These are phyloP conservation scores for Notothenia rossii DNA, from an alignment of 2,113 vertebrate species.

Conservation along the genomic window DNA sequence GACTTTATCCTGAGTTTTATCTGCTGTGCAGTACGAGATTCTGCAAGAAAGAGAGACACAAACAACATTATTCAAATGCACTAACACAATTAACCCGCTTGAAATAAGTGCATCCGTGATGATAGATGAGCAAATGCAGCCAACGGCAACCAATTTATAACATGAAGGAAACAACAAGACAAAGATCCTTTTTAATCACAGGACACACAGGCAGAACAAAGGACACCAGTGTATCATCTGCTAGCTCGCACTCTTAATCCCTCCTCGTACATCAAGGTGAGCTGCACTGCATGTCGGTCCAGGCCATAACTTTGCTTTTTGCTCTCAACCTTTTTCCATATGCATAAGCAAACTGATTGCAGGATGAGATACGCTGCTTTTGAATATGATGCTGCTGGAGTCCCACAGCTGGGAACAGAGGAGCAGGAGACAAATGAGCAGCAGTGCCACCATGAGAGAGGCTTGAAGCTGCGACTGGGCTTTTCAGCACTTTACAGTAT, in stretches of 20 bases:
- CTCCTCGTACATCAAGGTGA: background rate
- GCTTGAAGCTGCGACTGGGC: constrained; percentile 6
- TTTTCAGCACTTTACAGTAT: background rate
- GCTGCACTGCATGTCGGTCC: constrained; percentile 15
- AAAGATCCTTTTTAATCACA: background rate
- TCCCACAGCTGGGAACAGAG: constrained; percentile 45
- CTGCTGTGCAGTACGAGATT: constrained; percentile 95
- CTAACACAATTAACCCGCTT: background rate
- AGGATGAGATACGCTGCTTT: constrained; percentile 18
- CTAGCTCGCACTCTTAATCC: background rate
- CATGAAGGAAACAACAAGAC: background rate
- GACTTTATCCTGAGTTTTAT: constrained; percentile 95
- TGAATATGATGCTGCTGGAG: constrained; percentile 55
- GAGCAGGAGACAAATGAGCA: constrained; percentile 19
- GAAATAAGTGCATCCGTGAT: background rate
- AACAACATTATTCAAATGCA: background rate
- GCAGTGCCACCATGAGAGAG: constrained; percentile 29
- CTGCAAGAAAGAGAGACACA: constrained; percentile 72
- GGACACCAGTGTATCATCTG: background rate
- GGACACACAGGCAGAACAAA: constrained; percentile 10
- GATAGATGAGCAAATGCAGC: background rate
- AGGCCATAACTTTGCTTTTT: constrained; percentile 24
- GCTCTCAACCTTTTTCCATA: constrained; percentile 44
- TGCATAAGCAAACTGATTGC: constrained; percentile 48
- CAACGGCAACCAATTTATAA: background rate